Conservation (phyloP, 1,140 invertebrate species). For the Scaptomyza pallida region DNA sequence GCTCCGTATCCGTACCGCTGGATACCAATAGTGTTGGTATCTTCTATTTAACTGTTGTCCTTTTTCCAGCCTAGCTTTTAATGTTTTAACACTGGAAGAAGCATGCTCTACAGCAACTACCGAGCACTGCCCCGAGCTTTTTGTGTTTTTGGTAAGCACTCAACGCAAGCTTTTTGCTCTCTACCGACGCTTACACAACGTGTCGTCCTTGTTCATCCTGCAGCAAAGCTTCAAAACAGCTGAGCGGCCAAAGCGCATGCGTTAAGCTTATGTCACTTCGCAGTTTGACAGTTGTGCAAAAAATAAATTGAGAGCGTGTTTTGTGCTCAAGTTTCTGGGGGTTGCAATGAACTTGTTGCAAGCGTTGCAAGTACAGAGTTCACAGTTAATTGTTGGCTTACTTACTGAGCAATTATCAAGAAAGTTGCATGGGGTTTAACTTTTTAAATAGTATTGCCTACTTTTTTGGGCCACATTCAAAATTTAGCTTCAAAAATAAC, state of each 20-base stretch:
- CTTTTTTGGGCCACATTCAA: not conserved
- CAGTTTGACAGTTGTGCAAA: constrained; percentile 24
- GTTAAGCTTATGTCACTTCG: constrained; percentile 1
- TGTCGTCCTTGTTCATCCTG: constrained; percentile 47
- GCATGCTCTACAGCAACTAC: constrained; percentile 14
- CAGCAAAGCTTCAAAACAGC: constrained; percentile 39
- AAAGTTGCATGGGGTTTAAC: not conserved
- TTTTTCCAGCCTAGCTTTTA: constrained; percentile 74
- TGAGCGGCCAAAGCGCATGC: constrained; percentile 44
- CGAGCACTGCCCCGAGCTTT: constrained; percentile 50
- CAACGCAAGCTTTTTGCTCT: constrained; percentile 29
- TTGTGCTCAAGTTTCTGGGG: not conserved
- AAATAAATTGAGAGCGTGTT: no score
- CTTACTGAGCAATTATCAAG: not conserved
- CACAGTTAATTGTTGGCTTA: constrained; percentile 9
- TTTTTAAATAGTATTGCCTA: not conserved
- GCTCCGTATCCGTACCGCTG: constrained; percentile 47
- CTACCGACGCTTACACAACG: constrained; percentile 18
- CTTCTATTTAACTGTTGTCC: constrained; percentile 73
- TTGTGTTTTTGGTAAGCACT: constrained; percentile 23
- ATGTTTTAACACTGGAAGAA: constrained; percentile 79
- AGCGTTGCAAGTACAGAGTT: constrained; percentile 16
- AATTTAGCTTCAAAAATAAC: no score
- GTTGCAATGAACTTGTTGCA: constrained; percentile 33
- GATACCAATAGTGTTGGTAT: constrained; percentile 81